These are phyloP conservation scores for Dynastes maya DNA, from an alignment of 2,888 invertebrate genomes.

Conservation along the genomic window DNA sequence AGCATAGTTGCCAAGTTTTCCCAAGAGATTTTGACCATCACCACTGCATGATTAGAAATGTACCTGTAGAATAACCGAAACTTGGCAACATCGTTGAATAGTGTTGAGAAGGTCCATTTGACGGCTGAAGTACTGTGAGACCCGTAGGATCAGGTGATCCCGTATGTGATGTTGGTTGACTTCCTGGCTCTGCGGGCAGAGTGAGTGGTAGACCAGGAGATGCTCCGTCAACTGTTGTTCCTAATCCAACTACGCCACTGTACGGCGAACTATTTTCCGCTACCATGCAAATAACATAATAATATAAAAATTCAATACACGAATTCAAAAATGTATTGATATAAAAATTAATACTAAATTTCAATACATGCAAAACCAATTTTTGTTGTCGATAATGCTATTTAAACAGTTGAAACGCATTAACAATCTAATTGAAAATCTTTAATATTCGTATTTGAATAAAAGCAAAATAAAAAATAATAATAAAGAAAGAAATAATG, in stretches of 20 bases:
- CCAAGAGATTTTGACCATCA: slow-evolving; percentile 25
- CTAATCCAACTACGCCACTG: slow-evolving; percentile 69
- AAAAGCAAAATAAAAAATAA: background rate
- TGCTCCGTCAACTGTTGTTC: slow-evolving; percentile 69
- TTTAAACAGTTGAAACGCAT: background rate
- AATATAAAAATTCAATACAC: slow-evolving; percentile 55
- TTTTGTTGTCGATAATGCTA: background rate
- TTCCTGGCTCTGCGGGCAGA: slow-evolving; percentile 66
- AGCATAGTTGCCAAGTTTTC: background rate
- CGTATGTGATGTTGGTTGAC: slow-evolving; percentile 71
- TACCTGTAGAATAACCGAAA: slow-evolving; percentile 81
- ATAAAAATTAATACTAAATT: background rate
- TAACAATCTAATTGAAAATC: background rate
- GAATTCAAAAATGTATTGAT: slow-evolving; percentile 13
- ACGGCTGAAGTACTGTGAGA: slow-evolving; percentile 75
- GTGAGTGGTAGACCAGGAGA: slow-evolving; percentile 72
- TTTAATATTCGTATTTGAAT: background rate
- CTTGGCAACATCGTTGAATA: slow-evolving; percentile 80
- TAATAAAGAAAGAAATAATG: no score
- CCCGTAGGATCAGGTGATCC: slow-evolving; percentile 71
- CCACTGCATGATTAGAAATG: slow-evolving; percentile 26
- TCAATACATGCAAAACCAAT: slow-evolving; percentile 20
- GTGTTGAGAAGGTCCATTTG: slow-evolving; percentile 73
- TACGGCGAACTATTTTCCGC: slow-evolving; percentile 71
- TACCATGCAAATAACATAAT: slow-evolving; percentile 62